These are phyloP conservation scores for Podiceps cristatus DNA, from an alignment of 2,113 vertebrate species.

Conservation along the genomic window DNA sequence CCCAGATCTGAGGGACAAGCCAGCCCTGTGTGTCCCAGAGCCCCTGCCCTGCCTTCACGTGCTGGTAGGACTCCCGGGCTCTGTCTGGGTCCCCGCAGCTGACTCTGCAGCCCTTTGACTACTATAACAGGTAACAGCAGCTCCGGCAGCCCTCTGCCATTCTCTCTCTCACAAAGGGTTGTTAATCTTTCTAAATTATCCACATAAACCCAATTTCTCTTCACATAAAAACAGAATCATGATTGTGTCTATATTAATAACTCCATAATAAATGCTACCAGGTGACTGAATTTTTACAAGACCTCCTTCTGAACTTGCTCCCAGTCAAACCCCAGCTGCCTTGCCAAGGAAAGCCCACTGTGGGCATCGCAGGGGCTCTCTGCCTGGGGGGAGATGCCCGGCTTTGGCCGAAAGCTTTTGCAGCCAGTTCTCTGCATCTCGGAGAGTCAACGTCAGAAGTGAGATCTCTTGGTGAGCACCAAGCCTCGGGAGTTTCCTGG, in stretches of 20 bases:
- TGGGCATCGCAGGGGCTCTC: not conserved
- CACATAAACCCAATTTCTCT: not conserved
- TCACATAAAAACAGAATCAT: not conserved
- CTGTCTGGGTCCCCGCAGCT: not conserved
- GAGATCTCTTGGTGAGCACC: not conserved
- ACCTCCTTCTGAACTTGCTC: not conserved
- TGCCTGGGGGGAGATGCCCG: not conserved
- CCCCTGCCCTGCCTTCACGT: not conserved
- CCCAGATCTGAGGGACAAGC: not conserved
- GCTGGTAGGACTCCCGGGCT: not conserved
- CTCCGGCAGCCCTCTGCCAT: not conserved
- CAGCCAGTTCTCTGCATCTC: not conserved
- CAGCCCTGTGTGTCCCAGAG: not conserved
- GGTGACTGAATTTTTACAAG: not conserved
- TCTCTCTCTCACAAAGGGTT: not conserved
- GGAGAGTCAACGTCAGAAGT: not conserved
- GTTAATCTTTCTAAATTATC: not conserved
- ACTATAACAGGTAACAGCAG: accelerated
- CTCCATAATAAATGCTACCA: not conserved
- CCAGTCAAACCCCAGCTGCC: not conserved
- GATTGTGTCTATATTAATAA: not conserved
- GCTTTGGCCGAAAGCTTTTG: not conserved
- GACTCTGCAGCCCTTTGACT: not conserved
- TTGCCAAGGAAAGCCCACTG: not conserved
- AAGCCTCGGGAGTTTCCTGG: not conserved